Percentiles rank a stretch among this genome's conserved stretches.
Evolutionary conservation across 2,797 vertebrate genomes (phyloP).

Genomic region (Florisuga fusca): DNA sequence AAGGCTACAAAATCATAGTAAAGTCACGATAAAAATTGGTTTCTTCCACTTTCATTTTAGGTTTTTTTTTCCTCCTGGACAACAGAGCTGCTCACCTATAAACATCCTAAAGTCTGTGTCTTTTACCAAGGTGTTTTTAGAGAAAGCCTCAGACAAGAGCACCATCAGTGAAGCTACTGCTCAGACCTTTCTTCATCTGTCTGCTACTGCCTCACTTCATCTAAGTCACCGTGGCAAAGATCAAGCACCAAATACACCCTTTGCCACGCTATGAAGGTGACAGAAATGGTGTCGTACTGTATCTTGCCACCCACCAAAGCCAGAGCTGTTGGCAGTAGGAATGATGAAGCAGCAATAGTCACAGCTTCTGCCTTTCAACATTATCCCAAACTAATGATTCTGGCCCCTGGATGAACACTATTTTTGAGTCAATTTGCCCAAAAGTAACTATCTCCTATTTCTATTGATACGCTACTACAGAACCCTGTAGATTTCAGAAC

Average conservation of each 20-base stretch:
- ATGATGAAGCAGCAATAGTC: background rate
- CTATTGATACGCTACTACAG: background rate
- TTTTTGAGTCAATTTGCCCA: background rate
- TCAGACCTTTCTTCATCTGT: background rate
- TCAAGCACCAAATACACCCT: rapidly evolving
- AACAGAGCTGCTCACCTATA: background rate
- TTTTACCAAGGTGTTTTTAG: background rate
- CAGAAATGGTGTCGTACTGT: background rate
- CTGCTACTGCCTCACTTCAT: background rate
- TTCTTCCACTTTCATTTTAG: background rate
- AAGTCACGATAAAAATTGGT: background rate
- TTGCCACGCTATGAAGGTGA: background rate
- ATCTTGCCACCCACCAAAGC: background rate
- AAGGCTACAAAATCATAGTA: background rate
- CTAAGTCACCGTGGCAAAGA: background rate
- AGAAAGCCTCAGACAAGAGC: background rate
- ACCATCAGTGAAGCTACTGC: background rate
- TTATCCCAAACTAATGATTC: background rate
- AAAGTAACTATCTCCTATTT: background rate
- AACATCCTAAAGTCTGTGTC: background rate
- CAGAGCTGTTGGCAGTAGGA: background rate
- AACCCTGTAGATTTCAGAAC: background rate
- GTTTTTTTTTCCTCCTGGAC: rapidly evolving
- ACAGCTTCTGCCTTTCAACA: background rate
- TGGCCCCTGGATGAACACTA: background rate